Base-by-base conservation (phyloP, 2,797 vertebrate species). In the Eurystomus glaucurus region DNA sequence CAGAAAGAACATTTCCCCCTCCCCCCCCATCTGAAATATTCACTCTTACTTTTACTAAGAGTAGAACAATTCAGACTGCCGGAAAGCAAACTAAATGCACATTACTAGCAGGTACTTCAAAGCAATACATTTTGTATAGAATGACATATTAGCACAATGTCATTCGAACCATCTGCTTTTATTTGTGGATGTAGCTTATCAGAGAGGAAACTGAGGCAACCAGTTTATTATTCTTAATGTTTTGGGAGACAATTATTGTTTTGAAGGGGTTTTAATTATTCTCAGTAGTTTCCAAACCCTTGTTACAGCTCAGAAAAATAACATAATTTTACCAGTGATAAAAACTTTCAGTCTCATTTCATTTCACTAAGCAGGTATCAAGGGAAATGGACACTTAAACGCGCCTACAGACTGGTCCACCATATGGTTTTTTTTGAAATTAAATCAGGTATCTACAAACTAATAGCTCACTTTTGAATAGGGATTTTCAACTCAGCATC, bases 141-240 rank as follows among this genome's bases (percentile, higher is more conserved):
- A 81, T 71, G 10, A 82, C 13, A 46, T 64, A 89, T 46, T 76
- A 82, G 84, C 43, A 93, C 28, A 60, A 35, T 58, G 41, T 69
- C 35, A 89, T 68, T 89, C 54, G 60, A 61, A 61, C 50, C 10
- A 11, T 4, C 14, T 14, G 18, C 19, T 71, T 82, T 79, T 70
- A 62, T 74, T 74, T 9, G 22, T 92, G 65, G 35, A 65, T 89
- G 23, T 61, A 71, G 75, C 72, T 93, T 74, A 92, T 68, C 74
- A 87, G 43, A 93, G 50, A 72, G 41, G 48, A 80, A 95, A 97
- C 2, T 48, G 61, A 95, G 64, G 55, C 54, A 95, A 74, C 14
- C 19, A 84, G 83, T 91, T 91, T 79, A 77, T 93, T 95, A 93
- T 46, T 88, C 60, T 97, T 93, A 71, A 39, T 64, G 23, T 66